Conservation (phyloP, 2,113 vertebrate species). For the Lutjanus erythropterus region DNA sequence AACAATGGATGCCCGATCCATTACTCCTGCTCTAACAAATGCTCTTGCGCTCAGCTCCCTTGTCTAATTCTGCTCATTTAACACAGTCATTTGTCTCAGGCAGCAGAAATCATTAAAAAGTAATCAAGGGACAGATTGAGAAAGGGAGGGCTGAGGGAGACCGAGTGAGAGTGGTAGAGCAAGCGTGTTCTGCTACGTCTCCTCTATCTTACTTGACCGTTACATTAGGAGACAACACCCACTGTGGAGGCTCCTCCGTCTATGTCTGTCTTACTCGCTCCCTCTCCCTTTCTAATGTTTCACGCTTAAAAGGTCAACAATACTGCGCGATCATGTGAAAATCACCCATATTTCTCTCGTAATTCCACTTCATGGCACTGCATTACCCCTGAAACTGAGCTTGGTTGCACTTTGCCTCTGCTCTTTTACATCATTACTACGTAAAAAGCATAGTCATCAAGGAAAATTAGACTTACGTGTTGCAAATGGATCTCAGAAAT, state of each 20-base stretch:
- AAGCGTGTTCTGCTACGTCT: conserved; percentile 50
- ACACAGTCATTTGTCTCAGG: conserved; percentile 86
- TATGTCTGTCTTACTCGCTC: conserved; percentile 14
- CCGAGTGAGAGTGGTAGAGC: conserved; percentile 37
- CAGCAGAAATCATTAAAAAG: conserved; percentile 89
- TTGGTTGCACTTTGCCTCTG: conserved; percentile 51
- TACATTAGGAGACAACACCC: conserved; percentile 61
- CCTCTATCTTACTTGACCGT: conserved; percentile 73
- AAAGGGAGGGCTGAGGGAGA: conserved; percentile 64
- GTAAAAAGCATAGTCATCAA: conserved; percentile 52
- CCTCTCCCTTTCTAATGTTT: conserved; percentile 47
- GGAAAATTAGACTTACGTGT: conserved; percentile 53
- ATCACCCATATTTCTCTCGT: conserved; percentile 26
- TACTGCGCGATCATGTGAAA: conserved; percentile 11
- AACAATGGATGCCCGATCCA: conserved; percentile 81
- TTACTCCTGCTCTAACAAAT: conserved; percentile 85
- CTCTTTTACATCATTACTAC: conserved; percentile 52
- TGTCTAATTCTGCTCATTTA: conserved; percentile 87
- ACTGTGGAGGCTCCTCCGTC: conserved; percentile 23
- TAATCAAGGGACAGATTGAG: conserved; percentile 85
- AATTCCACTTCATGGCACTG: conserved; percentile 27
- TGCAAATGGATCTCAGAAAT: conserved; percentile 66
- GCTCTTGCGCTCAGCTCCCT: conserved; percentile 77
- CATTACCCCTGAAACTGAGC: conserved; percentile 50
- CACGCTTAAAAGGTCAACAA: conserved; percentile 65